Evolutionary conservation across 2,888 invertebrate species (phyloP).

Genomic region (Oxytorus armatus): DNA sequence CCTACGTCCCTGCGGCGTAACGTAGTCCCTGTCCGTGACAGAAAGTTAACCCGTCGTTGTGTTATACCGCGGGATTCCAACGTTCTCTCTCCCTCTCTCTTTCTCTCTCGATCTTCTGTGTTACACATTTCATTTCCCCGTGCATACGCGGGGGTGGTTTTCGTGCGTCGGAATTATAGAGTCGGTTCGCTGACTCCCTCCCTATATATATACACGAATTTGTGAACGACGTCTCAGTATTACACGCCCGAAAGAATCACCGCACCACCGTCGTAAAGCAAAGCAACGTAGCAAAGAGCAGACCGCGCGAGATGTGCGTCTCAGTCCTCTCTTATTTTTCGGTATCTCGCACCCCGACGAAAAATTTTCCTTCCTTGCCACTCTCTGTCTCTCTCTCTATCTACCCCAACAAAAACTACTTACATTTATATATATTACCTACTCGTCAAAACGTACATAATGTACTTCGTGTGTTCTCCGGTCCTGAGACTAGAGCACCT

Average conservation of each 20-base stretch:
- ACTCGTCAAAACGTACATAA: constrained; percentile 10
- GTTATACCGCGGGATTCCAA: constrained; percentile 60
- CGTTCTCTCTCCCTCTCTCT: constrained; percentile 44
- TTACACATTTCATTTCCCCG: constrained; percentile 15
- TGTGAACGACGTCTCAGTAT: constrained; percentile 70
- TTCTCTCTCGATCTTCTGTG: constrained; percentile 28
- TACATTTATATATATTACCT: constrained; percentile 32
- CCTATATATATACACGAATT: constrained; percentile 44
- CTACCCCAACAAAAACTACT: constrained; percentile 25
- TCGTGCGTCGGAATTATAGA: constrained; percentile 72
- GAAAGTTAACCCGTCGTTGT: constrained; percentile 72
- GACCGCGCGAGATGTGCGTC: constrained; percentile 47
- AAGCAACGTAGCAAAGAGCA: constrained; percentile 38
- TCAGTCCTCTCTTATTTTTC: constrained; percentile 36
- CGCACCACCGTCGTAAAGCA: constrained; percentile 49
- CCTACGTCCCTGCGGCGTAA: constrained; percentile 65
- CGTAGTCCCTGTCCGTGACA: constrained; percentile 70
- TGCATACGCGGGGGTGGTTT: constrained; percentile 65
- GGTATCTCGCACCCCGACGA: constrained; percentile 42
- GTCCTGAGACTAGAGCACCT: constrained; percentile 3
- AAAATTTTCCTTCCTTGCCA: constrained; percentile 34
- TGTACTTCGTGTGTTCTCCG: constrained; percentile 9
- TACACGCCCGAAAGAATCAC: constrained; percentile 68
- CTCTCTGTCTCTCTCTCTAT: background rate
- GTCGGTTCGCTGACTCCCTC: constrained; percentile 67